phyloP scores from a whole-genome alignment of 2,888 invertebrate genomes.

The Nysson spinosus region DNA sequence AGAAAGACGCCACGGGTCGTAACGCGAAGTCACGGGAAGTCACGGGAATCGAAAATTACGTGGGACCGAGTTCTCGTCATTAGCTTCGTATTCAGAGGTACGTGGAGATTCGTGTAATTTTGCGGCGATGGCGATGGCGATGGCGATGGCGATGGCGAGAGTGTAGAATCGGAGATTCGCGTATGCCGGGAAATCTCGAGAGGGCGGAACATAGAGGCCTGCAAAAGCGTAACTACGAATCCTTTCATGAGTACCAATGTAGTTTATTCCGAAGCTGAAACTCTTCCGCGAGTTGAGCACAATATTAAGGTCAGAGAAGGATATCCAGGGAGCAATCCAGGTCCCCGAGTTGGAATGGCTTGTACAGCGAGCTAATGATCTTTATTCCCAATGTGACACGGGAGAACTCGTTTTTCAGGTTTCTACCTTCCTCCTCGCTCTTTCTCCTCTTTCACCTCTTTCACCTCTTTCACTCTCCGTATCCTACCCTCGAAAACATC shows the following conservation, averaged over 20 bases:
- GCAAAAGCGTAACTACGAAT: background rate
- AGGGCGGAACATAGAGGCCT: background rate
- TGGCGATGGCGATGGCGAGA: too few relatives aligned
- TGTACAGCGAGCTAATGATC: slow-evolving; percentile 11
- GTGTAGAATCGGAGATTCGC: too few relatives aligned
- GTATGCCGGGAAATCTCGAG: background rate
- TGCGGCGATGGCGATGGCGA: too few relatives aligned
- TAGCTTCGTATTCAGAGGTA: too few relatives aligned
- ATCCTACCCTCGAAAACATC: background rate
- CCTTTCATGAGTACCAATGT: slow-evolving; percentile 3
- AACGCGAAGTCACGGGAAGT: too few relatives aligned
- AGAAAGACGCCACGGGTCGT: too few relatives aligned
- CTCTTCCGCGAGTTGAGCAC: background rate
- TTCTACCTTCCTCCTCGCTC: too few relatives aligned
- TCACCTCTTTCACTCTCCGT: too few relatives aligned
- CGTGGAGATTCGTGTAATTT: too few relatives aligned
- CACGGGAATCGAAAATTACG: too few relatives aligned
- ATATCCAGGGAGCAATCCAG: slow-evolving; percentile 1
- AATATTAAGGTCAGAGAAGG: background rate
- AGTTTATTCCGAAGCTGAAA: slow-evolving; percentile 8
- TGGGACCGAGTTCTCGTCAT: too few relatives aligned
- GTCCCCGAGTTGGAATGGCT: slow-evolving; percentile 1
- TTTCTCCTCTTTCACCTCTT: too few relatives aligned
- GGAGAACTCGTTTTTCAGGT: slow-evolving; percentile 21
- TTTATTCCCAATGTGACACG: slow-evolving; percentile 1